A percentile compares a stretch with the other conserved stretches of the same genome.
phyloP scores from a whole-genome alignment of 1,140 invertebrate genomes.

The Drosophila micromelanica region DNA sequence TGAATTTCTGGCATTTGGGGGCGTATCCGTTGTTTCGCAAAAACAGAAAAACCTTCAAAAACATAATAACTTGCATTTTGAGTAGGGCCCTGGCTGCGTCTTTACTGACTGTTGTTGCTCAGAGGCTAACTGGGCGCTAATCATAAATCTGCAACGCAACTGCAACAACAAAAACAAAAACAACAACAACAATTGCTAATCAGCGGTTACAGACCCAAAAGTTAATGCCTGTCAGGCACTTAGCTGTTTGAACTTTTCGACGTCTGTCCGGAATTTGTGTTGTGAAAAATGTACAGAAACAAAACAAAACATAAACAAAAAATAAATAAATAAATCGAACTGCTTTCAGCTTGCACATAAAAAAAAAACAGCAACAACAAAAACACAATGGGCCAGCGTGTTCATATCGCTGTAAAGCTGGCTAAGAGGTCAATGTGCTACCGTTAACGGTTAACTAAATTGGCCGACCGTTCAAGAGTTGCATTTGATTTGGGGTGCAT shows the following conservation, averaged over 20 bases:
- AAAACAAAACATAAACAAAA: conserved; percentile 26
- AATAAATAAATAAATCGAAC: conserved; percentile 76
- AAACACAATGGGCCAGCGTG: conserved; percentile 36
- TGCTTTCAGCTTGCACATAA: conserved; percentile 33
- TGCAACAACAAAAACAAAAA: conserved; percentile 37
- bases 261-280: conserved; percentile 64
- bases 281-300: conserved; percentile 57
- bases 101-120: conserved; percentile 23
- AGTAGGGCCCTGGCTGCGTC: conserved; percentile 74
- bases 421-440: conserved; percentile 73
- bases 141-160: conserved; percentile 80
- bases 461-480: conserved; percentile 48
- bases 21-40: conserved; percentile 66
- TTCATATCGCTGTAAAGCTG: conserved; percentile 10
- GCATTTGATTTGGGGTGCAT: conserved; percentile 58
- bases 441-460: conserved; percentile 70
- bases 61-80: conserved; percentile 80
- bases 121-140: conserved; percentile 63
- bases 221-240: conserved; percentile 78
- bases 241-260: conserved; percentile 79
- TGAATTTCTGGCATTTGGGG: conserved; percentile 79
- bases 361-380: conserved; percentile 27
- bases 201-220: conserved; percentile 63
- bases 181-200: conserved; percentile 44
- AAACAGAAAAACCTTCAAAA: conserved; percentile 67